Evolutionary conservation across 2,888 invertebrate genomes (phyloP).

Genomic region (Choreutis nemorana): DNA sequence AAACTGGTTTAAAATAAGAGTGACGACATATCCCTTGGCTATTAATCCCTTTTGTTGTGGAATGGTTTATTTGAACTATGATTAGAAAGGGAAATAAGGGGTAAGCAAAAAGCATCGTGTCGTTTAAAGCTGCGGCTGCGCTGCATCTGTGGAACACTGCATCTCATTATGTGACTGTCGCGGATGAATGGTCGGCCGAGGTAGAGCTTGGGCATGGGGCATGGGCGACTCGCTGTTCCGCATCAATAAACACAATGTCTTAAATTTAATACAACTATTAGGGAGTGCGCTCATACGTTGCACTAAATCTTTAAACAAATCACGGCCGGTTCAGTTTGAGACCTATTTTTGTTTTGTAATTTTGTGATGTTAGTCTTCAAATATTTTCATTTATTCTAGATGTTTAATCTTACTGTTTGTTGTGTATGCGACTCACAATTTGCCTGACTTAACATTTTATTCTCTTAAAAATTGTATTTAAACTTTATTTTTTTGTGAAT

Average conservation of each 20-base stretch:
- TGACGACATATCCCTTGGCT: slow-evolving; percentile 21
- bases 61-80: too few species aligned
- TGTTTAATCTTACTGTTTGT: too few species aligned
- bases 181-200: slow-evolving; percentile 31
- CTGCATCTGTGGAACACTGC: slow-evolving; percentile 59
- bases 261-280: slow-evolving; percentile 16
- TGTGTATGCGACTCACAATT: too few species aligned
- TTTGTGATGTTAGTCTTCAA: too few species aligned
- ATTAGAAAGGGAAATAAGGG: slow-evolving; percentile 27
- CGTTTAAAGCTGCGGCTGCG: slow-evolving; percentile 51
- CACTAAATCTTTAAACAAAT: slow-evolving; percentile 4
- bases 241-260: slow-evolving; percentile 35
- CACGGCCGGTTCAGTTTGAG: too few species aligned
- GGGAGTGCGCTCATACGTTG: slow-evolving; percentile 18
- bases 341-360: too few species aligned
- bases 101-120: slow-evolving; percentile 44
- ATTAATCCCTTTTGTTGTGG: too few species aligned
- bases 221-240: too few species aligned
- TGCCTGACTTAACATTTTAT: too few species aligned
- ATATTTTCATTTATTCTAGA: too few species aligned
- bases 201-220: slow-evolving; percentile 20
- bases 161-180: slow-evolving; percentile 47
- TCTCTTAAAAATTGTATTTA: too few species aligned
- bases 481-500: too few species aligned
- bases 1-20: slow-evolving; percentile 6